A percentile compares a stretch with the other conserved stretches of the same genome.
These are phyloP conservation scores for Unio pictorum DNA, from an alignment of 2,888 invertebrate species.

Conservation along the genomic window DNA sequence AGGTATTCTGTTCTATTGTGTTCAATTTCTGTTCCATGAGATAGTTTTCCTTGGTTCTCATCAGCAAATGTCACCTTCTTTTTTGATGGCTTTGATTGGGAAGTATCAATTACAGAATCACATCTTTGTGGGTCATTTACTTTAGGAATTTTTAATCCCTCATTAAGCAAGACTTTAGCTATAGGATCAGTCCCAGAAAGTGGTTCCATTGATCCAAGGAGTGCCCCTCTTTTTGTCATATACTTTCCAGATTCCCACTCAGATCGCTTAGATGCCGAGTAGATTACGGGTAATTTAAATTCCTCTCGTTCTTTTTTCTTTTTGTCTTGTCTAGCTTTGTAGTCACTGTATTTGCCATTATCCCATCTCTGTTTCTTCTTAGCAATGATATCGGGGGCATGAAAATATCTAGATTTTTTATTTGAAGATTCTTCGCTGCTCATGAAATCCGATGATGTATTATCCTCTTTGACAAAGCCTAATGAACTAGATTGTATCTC, in stretches of 20 bases:
- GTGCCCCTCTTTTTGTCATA: slow-evolving; percentile 7
- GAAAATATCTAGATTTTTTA: slow-evolving; percentile 25
- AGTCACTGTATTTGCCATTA: slow-evolving; percentile 12
- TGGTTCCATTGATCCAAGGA: slow-evolving; percentile 25
- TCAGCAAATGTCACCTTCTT: slow-evolving; percentile 40
- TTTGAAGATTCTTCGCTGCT: slow-evolving; percentile 4
- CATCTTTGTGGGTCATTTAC: slow-evolving; percentile 43
- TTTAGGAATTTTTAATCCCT: slow-evolving; percentile 41
- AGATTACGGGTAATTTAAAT: slow-evolving; percentile 40
- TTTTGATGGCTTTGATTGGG: slow-evolving; percentile 9
- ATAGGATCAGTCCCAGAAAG: slow-evolving; percentile 34
- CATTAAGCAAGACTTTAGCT: slow-evolving; percentile 32
- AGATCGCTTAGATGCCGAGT: slow-evolving; percentile 25
- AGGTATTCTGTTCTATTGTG: too few species aligned
- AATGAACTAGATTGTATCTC: slow-evolving; percentile 3
- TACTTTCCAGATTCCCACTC: slow-evolving; percentile 49
- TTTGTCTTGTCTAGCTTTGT: slow-evolving; percentile 27
- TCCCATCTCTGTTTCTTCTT: slow-evolving; percentile 6
- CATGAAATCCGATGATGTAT: slow-evolving; percentile 10
- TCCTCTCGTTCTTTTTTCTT: slow-evolving; percentile 33
- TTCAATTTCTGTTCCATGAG: neutral
- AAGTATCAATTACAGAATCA: slow-evolving; percentile 32
- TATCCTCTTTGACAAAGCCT: slow-evolving; percentile 17
- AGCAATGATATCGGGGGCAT: slow-evolving; percentile 39
- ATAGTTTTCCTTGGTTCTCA: slow-evolving; percentile 14